Percentiles rank a stretch among this genome's conserved stretches.
Conservation (phyloP, 2,113 vertebrate genomes). For the Girardinichthys multiradiatus region DNA sequence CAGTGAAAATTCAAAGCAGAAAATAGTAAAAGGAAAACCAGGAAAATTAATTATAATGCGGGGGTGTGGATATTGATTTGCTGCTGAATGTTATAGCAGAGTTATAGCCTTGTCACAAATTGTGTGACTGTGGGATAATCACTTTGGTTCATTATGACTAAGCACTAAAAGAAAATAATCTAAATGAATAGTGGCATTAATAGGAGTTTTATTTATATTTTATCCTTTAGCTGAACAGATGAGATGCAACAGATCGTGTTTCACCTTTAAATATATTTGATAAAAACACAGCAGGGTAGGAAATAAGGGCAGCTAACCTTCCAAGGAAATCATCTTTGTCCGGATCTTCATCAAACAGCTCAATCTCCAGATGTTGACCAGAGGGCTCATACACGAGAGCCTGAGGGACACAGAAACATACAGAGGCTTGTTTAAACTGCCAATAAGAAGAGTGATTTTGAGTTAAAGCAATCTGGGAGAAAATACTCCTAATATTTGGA, state of each 20-base stretch:
- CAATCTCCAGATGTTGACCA: slow-evolving; percentile 94
- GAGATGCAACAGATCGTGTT: slow-evolving; percentile 1
- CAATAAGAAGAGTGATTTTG: slow-evolving; percentile 24
- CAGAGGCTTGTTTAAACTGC: slow-evolving; percentile 18
- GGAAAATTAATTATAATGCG: slow-evolving; percentile 24
- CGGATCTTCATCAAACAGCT: slow-evolving; percentile 97
- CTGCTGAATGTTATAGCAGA: slow-evolving; percentile 21
- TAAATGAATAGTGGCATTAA: background rate
- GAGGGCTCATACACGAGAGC: slow-evolving; percentile 92
- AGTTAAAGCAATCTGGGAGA: background rate
- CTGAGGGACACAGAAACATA: slow-evolving; percentile 70
- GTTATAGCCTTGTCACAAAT: slow-evolving; percentile 31
- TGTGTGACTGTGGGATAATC: slow-evolving; percentile 13
- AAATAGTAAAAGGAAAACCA: slow-evolving; percentile 22
- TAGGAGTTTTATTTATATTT: background rate
- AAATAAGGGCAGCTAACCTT: slow-evolving; percentile 78
- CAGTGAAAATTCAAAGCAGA: slow-evolving; percentile 2
- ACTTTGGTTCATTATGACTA: slow-evolving; percentile 10
- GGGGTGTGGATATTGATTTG: slow-evolving; percentile 30
- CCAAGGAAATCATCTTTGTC: slow-evolving; percentile 98
- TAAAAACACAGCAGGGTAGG: slow-evolving; percentile 9
- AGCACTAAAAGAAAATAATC: background rate
- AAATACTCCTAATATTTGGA: too few species aligned
- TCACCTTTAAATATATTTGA: background rate
- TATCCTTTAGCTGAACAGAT: background rate